These are phyloP conservation scores for Hippoglossus stenolepis DNA, from an alignment of 2,113 vertebrate genomes.

Conservation along the genomic window DNA sequence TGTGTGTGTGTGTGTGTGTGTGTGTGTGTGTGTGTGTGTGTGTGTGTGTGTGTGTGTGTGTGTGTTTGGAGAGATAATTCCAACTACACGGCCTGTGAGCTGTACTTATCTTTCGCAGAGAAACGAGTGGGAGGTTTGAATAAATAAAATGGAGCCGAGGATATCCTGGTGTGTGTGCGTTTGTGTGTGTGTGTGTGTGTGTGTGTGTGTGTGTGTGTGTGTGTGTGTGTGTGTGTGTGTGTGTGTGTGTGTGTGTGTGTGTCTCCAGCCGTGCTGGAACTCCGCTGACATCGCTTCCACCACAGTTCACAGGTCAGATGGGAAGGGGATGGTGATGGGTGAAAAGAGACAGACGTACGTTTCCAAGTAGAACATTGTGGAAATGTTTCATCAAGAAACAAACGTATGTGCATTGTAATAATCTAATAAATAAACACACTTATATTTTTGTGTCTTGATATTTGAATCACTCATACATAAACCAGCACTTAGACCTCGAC, in stretches of 20 bases:
- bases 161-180: constrained; percentile 47
- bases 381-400: constrained; percentile 1
- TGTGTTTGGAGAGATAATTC: constrained; percentile 30
- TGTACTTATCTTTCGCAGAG: constrained; percentile 46
- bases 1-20: no score
- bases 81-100: constrained; percentile 28
- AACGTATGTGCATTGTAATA: background rate
- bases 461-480: background rate
- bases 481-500: background rate
- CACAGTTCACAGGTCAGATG: constrained; percentile 40
- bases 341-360: background rate
- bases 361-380: background rate
- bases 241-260: constrained; percentile 3
- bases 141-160: constrained; percentile 55
- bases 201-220: constrained; percentile 33
- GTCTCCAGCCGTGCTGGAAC: constrained; percentile 39
- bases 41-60: no score
- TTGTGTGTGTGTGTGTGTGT: background rate
- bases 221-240: background rate
- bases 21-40: background rate
- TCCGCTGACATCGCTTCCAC: constrained; percentile 14
- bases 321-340: constrained; percentile 5
- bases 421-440: constrained; percentile 2
- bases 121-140: constrained; percentile 57
- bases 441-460: background rate